Evolutionary conservation across 2,113 vertebrate species (phyloP).

Genomic region (Petaurus breviceps): DNA sequence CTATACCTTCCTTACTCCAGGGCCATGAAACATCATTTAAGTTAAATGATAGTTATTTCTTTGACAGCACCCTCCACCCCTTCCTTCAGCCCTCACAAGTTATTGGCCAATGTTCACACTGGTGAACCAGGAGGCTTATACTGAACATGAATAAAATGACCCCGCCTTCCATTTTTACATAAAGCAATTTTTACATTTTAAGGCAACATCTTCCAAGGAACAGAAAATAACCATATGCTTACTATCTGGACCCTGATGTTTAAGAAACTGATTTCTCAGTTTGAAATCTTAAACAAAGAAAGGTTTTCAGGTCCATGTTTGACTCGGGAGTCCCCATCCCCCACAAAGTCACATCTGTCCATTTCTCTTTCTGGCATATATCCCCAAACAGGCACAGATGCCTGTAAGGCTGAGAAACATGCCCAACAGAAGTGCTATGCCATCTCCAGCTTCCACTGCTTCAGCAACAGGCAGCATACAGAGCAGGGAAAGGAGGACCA

Average conservation of each 20-base stretch:
- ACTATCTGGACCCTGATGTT: neutral
- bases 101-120: conserved; percentile 20
- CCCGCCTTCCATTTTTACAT: conserved; percentile 22
- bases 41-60: conserved; percentile 39
- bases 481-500: conserved; percentile 80
- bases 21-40: conserved; percentile 48
- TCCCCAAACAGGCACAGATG: conserved; percentile 92
- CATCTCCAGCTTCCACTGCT: conserved; percentile 92
- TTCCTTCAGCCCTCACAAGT: conserved; percentile 42
- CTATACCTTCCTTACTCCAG: conserved; percentile 24
- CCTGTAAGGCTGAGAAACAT: conserved; percentile 87
- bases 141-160: conserved; percentile 14
- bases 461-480: conserved; percentile 84
- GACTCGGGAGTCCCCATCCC: conserved; percentile 32
- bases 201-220: conserved; percentile 55
- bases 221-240: conserved; percentile 50
- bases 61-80: neutral
- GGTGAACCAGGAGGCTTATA: conserved; percentile 1
- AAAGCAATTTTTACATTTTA: conserved; percentile 41
- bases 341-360: conserved; percentile 84
- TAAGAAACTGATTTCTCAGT: conserved; percentile 45
- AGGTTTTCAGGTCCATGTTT: conserved; percentile 37
- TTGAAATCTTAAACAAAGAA: conserved; percentile 45
- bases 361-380: conserved; percentile 91
- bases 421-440: conserved; percentile 89